phyloP scores from a whole-genome alignment of 1,140 invertebrate species.

The Diprion similis region DNA sequence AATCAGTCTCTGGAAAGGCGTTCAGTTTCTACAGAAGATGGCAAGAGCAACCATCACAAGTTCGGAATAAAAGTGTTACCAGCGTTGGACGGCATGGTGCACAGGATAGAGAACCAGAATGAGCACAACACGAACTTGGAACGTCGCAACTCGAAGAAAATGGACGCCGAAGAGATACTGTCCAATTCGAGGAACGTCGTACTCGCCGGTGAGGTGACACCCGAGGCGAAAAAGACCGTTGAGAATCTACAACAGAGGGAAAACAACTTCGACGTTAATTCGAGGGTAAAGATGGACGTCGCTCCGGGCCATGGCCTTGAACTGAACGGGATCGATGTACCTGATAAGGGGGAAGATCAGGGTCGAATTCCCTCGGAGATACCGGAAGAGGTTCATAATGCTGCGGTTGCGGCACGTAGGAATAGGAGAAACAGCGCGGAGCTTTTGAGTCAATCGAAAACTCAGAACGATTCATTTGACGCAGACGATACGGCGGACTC shows the following conservation, averaged over 20 bases:
- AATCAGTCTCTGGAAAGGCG: conserved; percentile 44
- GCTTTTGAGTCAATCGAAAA: conserved; percentile 32
- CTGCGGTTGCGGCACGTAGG: conserved; percentile 70
- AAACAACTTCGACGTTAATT: conserved; percentile 14
- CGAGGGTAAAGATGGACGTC: conserved; percentile 23
- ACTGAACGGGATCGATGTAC: conserved; percentile 30
- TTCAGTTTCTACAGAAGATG: conserved; percentile 47
- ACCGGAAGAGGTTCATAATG: conserved; percentile 74
- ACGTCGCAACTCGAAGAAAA: conserved; percentile 52
- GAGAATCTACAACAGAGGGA: conserved; percentile 31
- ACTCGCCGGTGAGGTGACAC: not conserved
- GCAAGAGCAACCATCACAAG: conserved; percentile 60
- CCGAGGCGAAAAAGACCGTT: conserved; percentile 6
- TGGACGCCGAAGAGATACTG: conserved; percentile 37
- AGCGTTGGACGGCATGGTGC: conserved; percentile 52
- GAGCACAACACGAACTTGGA: conserved; percentile 60
- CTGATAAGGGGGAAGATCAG: conserved; percentile 30
- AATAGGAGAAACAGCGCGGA: conserved; percentile 67
- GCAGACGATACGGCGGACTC: conserved; percentile 47
- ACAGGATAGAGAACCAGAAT: conserved; percentile 59
- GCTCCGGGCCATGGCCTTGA: conserved; percentile 11
- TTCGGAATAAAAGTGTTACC: conserved; percentile 74
- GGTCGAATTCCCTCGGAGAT: conserved; percentile 55
- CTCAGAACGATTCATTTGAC: conserved; percentile 18
- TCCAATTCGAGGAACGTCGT: not conserved